Conservation (phyloP, 2,113 vertebrate genomes). For the Menura novaehollandiae region DNA sequence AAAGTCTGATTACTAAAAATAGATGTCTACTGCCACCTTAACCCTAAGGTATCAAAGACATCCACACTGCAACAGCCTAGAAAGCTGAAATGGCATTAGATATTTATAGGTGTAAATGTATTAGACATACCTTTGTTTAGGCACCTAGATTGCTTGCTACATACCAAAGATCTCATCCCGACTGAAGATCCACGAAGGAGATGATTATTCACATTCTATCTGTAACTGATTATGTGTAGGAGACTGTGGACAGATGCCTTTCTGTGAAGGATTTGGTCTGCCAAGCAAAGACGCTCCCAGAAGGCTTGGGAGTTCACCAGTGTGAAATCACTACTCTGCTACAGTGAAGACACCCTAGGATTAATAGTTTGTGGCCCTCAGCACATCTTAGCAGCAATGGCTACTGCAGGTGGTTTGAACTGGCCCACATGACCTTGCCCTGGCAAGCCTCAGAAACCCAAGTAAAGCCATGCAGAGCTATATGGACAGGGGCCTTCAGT, state of each 20-base stretch:
- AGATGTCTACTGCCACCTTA: not conserved
- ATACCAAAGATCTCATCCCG: not conserved
- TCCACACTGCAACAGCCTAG: not conserved
- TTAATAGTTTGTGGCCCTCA: not conserved
- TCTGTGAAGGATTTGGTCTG: not conserved
- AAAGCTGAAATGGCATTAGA: not conserved
- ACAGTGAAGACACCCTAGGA: fast-evolving
- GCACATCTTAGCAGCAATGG: not conserved
- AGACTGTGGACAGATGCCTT: not conserved
- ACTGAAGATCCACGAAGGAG: not conserved
- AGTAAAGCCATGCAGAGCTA: not conserved
- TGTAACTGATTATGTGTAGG: not conserved
- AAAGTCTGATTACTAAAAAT: not conserved
- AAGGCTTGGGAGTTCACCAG: not conserved
- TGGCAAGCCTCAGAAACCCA: not conserved
- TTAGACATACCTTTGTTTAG: not conserved
- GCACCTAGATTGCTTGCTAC: not conserved
- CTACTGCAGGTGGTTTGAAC: not conserved
- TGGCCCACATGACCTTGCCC: not conserved
- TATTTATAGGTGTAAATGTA: not conserved
- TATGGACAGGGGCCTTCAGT: not conserved
- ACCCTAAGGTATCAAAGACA: not conserved
- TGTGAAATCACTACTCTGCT: not conserved
- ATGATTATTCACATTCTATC: not conserved
- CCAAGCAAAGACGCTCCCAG: not conserved